Evolutionary conservation across 2,113 vertebrate species (phyloP).

Genomic region (Pelecanoides urinatrix): DNA sequence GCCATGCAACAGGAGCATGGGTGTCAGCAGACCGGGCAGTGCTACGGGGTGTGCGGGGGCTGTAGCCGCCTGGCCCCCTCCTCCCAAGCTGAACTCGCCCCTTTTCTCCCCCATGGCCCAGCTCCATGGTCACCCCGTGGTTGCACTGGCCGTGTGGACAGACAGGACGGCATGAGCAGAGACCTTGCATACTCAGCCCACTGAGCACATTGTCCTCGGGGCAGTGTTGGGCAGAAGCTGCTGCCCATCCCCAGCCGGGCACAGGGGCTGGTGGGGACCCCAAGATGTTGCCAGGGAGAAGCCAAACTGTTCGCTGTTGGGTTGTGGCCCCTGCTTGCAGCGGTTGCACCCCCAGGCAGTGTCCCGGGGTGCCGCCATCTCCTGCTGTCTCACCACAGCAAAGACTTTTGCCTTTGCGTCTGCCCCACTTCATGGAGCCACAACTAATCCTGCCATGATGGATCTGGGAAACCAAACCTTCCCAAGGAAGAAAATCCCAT

Average conservation of each 20-base stretch:
- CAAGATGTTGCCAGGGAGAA: rapidly evolving
- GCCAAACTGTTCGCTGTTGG: rapidly evolving
- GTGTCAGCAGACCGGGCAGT: rapidly evolving
- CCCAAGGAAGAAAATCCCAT: neutral
- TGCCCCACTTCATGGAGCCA: neutral
- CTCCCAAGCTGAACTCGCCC: neutral
- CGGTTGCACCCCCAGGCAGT: neutral
- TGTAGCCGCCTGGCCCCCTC: rapidly evolving
- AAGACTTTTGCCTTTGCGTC: neutral
- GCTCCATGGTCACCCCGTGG: neutral
- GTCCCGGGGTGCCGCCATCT: neutral
- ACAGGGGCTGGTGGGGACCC: neutral
- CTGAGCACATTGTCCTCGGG: rapidly evolving
- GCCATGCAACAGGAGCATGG: rapidly evolving
- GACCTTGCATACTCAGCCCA: rapidly evolving
- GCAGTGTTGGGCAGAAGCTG: neutral
- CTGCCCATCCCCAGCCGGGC: neutral
- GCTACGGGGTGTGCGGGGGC: rapidly evolving
- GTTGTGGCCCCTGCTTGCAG: rapidly evolving
- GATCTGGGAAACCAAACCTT: neutral
- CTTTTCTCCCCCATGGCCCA: neutral
- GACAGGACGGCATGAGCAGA: rapidly evolving
- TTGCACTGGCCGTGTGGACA: rapidly evolving
- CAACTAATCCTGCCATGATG: neutral
- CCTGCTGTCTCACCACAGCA: neutral